Base-by-base conservation (phyloP, 1,140 invertebrate genomes). In the Centruroides vittatus region DNA sequence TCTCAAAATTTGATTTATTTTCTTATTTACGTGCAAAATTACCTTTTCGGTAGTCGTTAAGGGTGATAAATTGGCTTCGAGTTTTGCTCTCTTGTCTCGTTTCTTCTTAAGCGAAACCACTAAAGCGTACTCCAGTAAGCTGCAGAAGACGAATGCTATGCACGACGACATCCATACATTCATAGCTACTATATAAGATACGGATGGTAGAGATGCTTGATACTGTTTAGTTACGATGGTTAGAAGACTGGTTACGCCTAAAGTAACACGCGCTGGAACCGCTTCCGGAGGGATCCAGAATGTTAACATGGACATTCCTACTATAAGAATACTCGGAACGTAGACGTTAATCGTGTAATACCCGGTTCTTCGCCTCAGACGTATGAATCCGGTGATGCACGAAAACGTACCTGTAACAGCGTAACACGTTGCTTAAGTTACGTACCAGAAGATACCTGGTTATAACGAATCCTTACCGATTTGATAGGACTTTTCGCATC, bases 121-220 rank as follows among this genome's bases (percentile, higher is more conserved):
- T 52, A 64, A 46, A 3, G 65, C 60, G 53, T 65, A 65, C 58
- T 66, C 65, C 7, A 65, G 35, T 11, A 66, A 58, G 13, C 58
- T 65, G 47, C 60, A 60, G 46, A 66, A 66, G 4, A 66, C 65
- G 36, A 62, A 66, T 47, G 50, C 58, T 10, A 83, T 86, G 69
- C 88, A 90, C 0, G 84, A 85, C 12, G 90, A 74, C 68, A 89
- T 88, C 87, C 89, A 90, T 35, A 90, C 85, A 73, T 92, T 87
- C 60, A 88, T 87, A 0, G 88, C 87, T 74, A 90, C 89, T 35
- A 92, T 72, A 71, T 93, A 93, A 0, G 88, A 91, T 1, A 93
- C 86, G 73, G 89, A 89, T 0, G 88, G 88, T 53, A 90, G 72
- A 86, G 86, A 41, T 85, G 87, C 51, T 89, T 73, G 71, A 12